Evolutionary conservation across 1,140 invertebrate genomes (phyloP).

Genomic region (Uloborus diversus): DNA sequence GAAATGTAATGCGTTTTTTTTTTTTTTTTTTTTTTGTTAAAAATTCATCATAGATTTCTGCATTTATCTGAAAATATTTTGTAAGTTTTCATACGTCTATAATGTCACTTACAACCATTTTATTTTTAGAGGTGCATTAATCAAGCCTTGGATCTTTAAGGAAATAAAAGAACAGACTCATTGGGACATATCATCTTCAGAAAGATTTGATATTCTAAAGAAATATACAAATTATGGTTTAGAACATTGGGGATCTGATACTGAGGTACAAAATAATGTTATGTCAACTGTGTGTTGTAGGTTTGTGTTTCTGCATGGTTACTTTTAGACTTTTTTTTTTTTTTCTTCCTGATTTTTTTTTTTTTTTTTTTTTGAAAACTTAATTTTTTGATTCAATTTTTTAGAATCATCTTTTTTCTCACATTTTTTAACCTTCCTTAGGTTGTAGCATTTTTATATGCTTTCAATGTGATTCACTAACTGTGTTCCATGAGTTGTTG

Average conservation of each 20-base stretch:
- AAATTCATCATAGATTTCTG: no score
- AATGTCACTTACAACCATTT: no score
- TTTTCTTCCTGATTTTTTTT: background rate
- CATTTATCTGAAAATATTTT: no score
- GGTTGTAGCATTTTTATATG: no score
- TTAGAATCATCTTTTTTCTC: background rate
- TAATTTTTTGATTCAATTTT: background rate
- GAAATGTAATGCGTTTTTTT: no score
- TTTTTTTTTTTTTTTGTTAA: no score
- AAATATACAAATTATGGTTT: slow-evolving; percentile 93
- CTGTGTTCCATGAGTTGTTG: no score
- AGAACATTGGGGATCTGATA: slow-evolving; percentile 98
- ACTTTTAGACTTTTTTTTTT: no score
- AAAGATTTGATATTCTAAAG: slow-evolving; percentile 91
- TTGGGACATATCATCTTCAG: slow-evolving; percentile 89
- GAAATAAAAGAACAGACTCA: slow-evolving; percentile 94
- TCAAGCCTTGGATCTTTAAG: slow-evolving; percentile 99
- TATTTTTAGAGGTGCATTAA: slow-evolving; percentile 85
- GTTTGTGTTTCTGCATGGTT: no score
- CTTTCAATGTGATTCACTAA: no score
- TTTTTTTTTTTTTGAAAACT: background rate
- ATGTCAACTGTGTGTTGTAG: background rate
- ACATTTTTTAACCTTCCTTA: no score
- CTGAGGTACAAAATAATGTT: slow-evolving; percentile 72
- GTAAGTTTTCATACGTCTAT: no score